Conservation (phyloP, 2,797 vertebrate genomes). For the Poecilia gillii region DNA sequence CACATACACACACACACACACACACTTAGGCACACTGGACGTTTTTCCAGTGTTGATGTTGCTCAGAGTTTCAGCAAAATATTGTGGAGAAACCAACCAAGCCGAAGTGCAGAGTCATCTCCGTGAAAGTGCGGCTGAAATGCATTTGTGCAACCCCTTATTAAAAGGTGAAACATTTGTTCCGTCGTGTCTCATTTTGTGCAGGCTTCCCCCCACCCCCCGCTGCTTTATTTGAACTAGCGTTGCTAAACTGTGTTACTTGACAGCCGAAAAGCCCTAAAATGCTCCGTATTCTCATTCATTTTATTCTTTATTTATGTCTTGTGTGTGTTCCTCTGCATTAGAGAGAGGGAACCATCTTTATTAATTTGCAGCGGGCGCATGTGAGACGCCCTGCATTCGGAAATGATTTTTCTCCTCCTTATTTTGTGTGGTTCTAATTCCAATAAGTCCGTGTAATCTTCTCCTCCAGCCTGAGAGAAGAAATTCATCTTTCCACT, state of each 20-base stretch:
- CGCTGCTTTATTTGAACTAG: constrained; percentile 27
- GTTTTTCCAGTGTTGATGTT: constrained; percentile 46
- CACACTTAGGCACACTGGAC: constrained; percentile 40
- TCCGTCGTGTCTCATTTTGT: constrained; percentile 37
- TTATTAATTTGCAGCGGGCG: constrained; percentile 53
- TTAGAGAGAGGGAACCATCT: constrained; percentile 26
- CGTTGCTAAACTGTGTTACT: constrained; percentile 25
- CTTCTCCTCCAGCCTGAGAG: constrained; percentile 33
- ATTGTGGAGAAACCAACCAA: constrained; percentile 17
- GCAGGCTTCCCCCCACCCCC: constrained; percentile 9
- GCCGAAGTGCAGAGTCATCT: constrained; percentile 43
- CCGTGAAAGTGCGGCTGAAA: constrained; percentile 56
- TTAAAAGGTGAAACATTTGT: constrained; percentile 58
- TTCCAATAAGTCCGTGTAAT: constrained; percentile 55
- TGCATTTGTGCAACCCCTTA: constrained; percentile 78
- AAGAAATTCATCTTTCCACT: constrained; percentile 48
- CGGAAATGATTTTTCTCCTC: constrained; percentile 30
- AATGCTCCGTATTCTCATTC: constrained; percentile 33
- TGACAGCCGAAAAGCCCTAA: constrained; percentile 36
- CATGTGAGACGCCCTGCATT: constrained; percentile 49
- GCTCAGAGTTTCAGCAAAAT: constrained; percentile 56
- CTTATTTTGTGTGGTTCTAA: constrained; percentile 38
- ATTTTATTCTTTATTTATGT: constrained; percentile 20
- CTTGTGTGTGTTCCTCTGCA: constrained; percentile 22
- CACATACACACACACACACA: constrained; percentile 23